Evolutionary conservation across 1,140 invertebrate genomes (phyloP), one percentile per base, ranked within the genome.

Genomic region (Lordiphosa mommai): DNA sequence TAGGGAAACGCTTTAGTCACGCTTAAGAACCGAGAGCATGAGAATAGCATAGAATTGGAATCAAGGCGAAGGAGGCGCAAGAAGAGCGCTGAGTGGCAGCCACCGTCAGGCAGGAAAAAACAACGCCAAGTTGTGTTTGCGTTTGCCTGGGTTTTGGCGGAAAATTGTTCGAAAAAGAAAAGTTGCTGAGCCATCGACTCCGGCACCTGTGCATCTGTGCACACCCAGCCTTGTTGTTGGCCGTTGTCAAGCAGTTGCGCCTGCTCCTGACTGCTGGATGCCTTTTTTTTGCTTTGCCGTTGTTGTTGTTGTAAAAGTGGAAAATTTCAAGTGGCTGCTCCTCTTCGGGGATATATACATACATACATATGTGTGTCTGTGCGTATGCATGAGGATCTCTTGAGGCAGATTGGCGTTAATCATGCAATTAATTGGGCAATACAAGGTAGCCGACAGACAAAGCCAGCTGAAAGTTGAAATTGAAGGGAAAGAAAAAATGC

Each of bases 1-100:
- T 70, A 53, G 46, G 50, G 58, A 84, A 82, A 69, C 55, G 72
- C 72, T 72, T 69, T 61, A 84, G 77, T 84, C 77, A 84, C 77
- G 77, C 61, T 61, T 59, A 63, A 70, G 52, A 47, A 44, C 36
- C 3, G 36, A 40, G 41, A 12, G 20, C 52, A 43, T 14, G n/a
- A 38, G 32, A 30, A 41, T 10, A 43, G 27, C 20, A 46, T 30
- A 51, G 40, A 67, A 44, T 10, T 10, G 30, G 30, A 33, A 9
- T 13, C 13, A 12, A 34, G 5, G 16, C 10, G 9, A 7, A 7
- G 46, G 12, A 9, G 9, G 5, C 6, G 7, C 36, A 10, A 32
- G 27, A n/a, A 46, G 32, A 14, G 33, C 7, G n/a, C 27, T 23
- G 23, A 48, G 10, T 47, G 61, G 34, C 17, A 13, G 48, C 8